Conservation (phyloP, 2,888 invertebrate species). For the Lamproptera curius region DNA sequence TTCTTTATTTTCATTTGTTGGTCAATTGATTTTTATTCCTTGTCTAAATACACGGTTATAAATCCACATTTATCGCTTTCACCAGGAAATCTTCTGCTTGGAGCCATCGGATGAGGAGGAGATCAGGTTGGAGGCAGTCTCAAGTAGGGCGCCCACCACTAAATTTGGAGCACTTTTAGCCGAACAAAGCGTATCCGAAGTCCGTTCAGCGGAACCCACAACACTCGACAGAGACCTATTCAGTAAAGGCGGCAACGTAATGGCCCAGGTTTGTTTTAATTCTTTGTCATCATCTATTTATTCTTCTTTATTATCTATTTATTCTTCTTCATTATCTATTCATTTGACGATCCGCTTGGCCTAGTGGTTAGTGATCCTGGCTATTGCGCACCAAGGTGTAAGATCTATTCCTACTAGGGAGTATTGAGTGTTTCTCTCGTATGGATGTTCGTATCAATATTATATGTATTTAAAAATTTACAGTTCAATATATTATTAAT, state of each 20-base stretch:
- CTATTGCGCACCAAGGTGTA: background rate
- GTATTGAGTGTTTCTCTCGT: background rate
- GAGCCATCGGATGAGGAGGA: constrained; percentile 48
- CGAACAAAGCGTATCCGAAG: constrained; percentile 49
- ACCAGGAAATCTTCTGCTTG: constrained; percentile 62
- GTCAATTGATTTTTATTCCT: no score
- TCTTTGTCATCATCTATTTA: no score
- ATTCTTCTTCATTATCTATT: background rate
- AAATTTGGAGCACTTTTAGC: constrained; percentile 63
- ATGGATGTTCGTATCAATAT: background rate
- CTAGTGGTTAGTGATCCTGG: background rate
- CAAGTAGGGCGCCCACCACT: constrained; percentile 47
- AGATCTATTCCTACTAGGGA: background rate
- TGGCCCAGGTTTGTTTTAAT: constrained; percentile 49
- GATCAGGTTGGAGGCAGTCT: constrained; percentile 49
- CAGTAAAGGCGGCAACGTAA: constrained; percentile 37
- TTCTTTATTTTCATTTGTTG: no score
- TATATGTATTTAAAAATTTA: no score
- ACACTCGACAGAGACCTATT: constrained; percentile 28
- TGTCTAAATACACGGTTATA: no score
- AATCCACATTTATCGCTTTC: no score
- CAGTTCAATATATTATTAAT: no score
- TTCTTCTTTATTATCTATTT: no score
- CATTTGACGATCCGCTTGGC: no score
- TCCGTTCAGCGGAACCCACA: constrained; percentile 31